Percentiles rank a stretch among this genome's conserved stretches.
phyloP scores from a whole-genome alignment of 2,888 invertebrate species.

The Stictocephala bisonia region DNA sequence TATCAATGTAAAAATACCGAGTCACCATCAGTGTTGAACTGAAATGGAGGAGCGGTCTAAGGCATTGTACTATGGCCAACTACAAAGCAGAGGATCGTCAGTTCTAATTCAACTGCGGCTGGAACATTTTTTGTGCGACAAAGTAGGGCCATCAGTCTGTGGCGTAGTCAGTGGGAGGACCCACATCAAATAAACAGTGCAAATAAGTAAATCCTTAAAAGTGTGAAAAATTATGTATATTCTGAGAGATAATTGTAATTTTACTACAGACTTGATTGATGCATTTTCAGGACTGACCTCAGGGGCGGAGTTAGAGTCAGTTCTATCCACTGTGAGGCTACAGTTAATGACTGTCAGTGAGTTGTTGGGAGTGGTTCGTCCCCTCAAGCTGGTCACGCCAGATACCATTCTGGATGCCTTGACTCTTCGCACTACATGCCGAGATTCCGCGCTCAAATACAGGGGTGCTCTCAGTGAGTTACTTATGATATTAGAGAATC shows the following conservation, averaged over 20 bases:
- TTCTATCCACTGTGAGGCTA: constrained; percentile 72
- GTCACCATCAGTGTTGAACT: no score
- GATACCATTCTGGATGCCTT: constrained; percentile 96
- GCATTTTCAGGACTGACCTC: not conserved
- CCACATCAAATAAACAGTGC: no score
- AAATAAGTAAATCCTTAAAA: constrained; percentile 46
- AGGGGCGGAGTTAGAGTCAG: constrained; percentile 48
- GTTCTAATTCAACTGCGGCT: no score
- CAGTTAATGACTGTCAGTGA: constrained; percentile 91
- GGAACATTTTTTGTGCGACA: no score
- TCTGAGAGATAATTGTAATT: no score
- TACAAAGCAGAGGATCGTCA: no score
- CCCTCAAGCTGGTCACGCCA: constrained; percentile 86
- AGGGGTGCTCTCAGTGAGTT: constrained; percentile 81
- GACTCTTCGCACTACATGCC: constrained; percentile 82
- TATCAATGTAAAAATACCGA: no score
- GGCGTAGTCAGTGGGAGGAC: no score
- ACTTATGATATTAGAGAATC: constrained; percentile 12
- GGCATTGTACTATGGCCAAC: no score
- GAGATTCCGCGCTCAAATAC: constrained; percentile 83
- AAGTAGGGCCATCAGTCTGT: no score
- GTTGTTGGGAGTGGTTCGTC: constrained; percentile 88
- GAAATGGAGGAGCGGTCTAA: no score
- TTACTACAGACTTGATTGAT: not conserved
- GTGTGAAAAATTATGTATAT: constrained; percentile 46